Percentiles rank a stretch among this genome's conserved stretches.
Evolutionary conservation across 2,113 vertebrate genomes (phyloP).

Genomic region (Centrocercus urophasianus): DNA sequence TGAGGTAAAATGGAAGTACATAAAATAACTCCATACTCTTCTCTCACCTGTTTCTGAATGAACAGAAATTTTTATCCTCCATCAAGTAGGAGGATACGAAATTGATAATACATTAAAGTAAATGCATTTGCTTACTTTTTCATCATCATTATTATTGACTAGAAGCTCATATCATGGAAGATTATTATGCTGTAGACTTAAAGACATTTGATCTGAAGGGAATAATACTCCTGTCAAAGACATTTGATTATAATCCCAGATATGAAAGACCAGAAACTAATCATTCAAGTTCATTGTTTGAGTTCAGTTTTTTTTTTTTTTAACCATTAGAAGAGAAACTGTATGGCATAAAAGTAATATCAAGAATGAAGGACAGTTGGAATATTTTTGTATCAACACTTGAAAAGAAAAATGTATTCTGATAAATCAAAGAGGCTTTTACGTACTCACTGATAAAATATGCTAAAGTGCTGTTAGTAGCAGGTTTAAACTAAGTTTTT

Average conservation of each 20-base stretch:
- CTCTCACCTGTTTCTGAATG: background rate
- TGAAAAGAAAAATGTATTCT: slow-evolving; percentile 44
- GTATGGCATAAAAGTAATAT: slow-evolving; percentile 39
- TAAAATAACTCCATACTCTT: background rate
- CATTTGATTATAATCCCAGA: slow-evolving; percentile 4
- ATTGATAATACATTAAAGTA: background rate
- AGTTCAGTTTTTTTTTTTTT: slow-evolving; percentile 24
- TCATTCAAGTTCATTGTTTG: background rate
- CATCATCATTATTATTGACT: background rate
- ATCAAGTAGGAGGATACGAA: background rate
- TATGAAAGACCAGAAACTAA: slow-evolving; percentile 50
- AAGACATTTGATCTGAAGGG: background rate
- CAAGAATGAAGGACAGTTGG: slow-evolving; percentile 53
- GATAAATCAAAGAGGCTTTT: slow-evolving; percentile 70
- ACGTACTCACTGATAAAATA: slow-evolving; percentile 55
- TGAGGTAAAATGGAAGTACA: background rate
- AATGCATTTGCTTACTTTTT: background rate
- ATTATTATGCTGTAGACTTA: background rate
- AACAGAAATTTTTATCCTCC: background rate
- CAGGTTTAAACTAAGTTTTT: slow-evolving; percentile 62
- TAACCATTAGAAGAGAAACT: slow-evolving; percentile 16
- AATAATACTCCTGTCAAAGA: background rate
- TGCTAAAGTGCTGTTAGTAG: slow-evolving; percentile 45
- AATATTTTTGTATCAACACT: slow-evolving; percentile 60
- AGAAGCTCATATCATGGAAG: background rate